Evolutionary conservation across 2,888 invertebrate genomes (phyloP).

Genomic region (Sinodicranocentrus sp.): DNA sequence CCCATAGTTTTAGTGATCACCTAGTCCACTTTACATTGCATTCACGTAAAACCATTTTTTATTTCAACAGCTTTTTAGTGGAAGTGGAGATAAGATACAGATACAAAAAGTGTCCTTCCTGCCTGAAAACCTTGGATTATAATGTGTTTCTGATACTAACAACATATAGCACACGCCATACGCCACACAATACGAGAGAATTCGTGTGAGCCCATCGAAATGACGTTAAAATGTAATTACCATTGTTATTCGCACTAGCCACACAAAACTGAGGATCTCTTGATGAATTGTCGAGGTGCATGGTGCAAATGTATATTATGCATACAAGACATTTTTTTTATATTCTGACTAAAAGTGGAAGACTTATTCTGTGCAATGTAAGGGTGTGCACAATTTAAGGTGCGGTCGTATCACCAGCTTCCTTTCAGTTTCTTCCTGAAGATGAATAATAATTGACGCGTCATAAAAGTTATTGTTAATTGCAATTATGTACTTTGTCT

Average conservation of each 20-base stretch:
- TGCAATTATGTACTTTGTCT: constrained; percentile 56
- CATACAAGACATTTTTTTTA: constrained; percentile 16
- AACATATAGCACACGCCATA: neutral
- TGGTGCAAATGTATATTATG: neutral
- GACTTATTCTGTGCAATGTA: neutral
- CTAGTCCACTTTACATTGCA: too few species aligned
- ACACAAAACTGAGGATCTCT: neutral
- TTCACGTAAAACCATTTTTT: constrained; percentile 30
- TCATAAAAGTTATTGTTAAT: constrained; percentile 54
- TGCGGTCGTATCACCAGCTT: constrained; percentile 37
- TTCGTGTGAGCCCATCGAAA: neutral
- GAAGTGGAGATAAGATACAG: neutral
- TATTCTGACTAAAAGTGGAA: neutral
- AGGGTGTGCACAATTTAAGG: constrained; percentile 58
- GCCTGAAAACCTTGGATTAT: constrained; percentile 50
- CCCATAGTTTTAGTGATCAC: too few species aligned
- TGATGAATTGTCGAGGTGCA: neutral
- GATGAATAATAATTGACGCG: constrained; percentile 54
- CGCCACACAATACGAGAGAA: neutral
- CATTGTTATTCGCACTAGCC: constrained; percentile 12
- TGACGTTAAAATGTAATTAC: constrained; percentile 15
- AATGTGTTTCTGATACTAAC: constrained; percentile 36
- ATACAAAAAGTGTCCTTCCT: constrained; percentile 52
- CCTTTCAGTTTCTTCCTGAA: constrained; percentile 33
- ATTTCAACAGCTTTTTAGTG: constrained; percentile 49